Percentiles rank a stretch among this genome's conserved stretches.
These are phyloP conservation scores for Druon quercuslanigerum DNA, from an alignment of 1,140 invertebrate species.

Conservation along the genomic window DNA sequence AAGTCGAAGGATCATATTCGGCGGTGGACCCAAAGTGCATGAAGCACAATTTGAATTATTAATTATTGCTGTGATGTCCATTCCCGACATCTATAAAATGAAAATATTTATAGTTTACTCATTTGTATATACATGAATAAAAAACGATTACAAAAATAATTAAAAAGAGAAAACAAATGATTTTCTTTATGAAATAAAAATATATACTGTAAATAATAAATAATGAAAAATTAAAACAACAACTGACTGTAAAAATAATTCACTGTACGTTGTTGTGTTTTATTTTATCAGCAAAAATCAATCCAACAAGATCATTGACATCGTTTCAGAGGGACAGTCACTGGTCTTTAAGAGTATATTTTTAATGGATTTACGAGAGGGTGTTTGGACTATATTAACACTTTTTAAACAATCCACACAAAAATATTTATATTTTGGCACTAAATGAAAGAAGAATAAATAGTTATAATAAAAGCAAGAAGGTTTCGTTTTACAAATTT, in stretches of 20 bases:
- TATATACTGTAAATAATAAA: no score
- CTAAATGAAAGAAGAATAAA: conserved; percentile 31
- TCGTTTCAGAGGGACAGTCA: background rate
- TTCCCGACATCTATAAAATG: conserved; percentile 52
- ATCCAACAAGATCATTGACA: no score
- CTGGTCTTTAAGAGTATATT: background rate
- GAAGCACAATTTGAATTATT: conserved; percentile 64
- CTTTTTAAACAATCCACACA: background rate
- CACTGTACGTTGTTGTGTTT: no score
- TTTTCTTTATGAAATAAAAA: background rate
- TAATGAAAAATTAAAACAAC: no score
- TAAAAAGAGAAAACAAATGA: background rate
- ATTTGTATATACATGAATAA: background rate
- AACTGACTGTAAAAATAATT: no score
- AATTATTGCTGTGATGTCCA: conserved; percentile 55
- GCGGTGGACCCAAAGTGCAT: conserved; percentile 86
- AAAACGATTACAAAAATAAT: conserved; percentile 18
- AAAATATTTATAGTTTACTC: conserved; percentile 11
- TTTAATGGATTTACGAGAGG: background rate
- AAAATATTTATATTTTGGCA: background rate
- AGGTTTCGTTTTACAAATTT: conserved; percentile 37
- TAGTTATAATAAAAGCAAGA: background rate
- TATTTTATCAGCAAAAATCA: no score
- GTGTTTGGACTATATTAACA: background rate
- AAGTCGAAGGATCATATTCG: conserved; percentile 85